A percentile compares a stretch with the other conserved stretches of the same genome.
Conservation (phyloP, 2,113 vertebrate genomes). For the Entelurus aequoreus region DNA sequence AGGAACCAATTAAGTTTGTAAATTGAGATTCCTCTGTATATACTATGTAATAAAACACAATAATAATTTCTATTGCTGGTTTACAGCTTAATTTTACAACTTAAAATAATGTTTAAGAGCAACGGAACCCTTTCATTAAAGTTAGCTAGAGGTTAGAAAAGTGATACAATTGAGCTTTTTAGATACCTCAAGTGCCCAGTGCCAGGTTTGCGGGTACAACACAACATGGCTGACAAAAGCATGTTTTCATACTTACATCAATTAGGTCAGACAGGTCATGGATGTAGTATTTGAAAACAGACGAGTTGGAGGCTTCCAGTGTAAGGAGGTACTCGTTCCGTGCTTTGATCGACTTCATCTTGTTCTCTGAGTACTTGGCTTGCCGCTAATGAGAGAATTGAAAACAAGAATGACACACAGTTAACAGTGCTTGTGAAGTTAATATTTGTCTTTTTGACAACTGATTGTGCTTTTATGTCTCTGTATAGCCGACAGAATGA, state of each 20-base stretch:
- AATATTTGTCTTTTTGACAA: slow-evolving; percentile 31
- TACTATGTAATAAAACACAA: not conserved
- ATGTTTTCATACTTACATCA: slow-evolving; percentile 83
- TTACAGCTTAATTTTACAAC: not conserved
- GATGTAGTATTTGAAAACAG: slow-evolving; percentile 98
- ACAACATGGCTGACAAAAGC: not conserved
- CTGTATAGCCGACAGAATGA: slow-evolving; percentile 2
- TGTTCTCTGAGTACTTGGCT: slow-evolving; percentile 98
- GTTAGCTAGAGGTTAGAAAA: too few relatives aligned
- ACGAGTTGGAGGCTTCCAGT: slow-evolving; percentile 93
- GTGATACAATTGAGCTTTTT: too few relatives aligned
- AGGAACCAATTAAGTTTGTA: not conserved
- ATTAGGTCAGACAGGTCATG: slow-evolving; percentile 96
- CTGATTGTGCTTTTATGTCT: slow-evolving; percentile 34
- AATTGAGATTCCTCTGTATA: not conserved
- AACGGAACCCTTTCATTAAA: too few relatives aligned
- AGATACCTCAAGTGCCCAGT: too few relatives aligned
- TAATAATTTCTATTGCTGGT: not conserved
- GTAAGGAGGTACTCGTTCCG: slow-evolving; percentile 97
- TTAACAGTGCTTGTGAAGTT: slow-evolving; percentile 11
- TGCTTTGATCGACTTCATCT: slow-evolving; percentile 97
- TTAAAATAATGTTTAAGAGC: not conserved
- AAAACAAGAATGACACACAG: slow-evolving; percentile 27
- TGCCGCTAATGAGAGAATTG: slow-evolving; percentile 81
- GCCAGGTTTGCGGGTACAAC: not conserved